Evolutionary conservation across 2,113 vertebrate species (phyloP).

Genomic region (Albula glossodonta): DNA sequence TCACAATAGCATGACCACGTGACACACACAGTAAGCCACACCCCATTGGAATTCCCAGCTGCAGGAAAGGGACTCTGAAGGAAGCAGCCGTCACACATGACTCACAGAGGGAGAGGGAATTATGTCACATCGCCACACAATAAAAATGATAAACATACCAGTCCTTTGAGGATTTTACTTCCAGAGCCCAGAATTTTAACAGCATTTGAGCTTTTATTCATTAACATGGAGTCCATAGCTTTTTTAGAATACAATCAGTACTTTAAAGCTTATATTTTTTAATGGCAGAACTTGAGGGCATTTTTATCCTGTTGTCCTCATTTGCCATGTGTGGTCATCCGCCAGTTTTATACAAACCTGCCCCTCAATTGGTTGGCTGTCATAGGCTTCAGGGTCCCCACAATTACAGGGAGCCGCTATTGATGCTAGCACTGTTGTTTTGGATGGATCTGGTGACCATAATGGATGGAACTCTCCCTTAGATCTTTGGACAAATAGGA

Average conservation of each 20-base stretch:
- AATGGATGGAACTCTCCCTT: neutral
- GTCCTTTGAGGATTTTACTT: neutral
- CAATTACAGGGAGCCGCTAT: neutral
- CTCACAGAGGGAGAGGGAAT: neutral
- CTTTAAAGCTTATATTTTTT: too few species aligned
- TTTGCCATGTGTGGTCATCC: too few species aligned
- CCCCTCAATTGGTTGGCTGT: neutral
- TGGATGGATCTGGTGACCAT: neutral
- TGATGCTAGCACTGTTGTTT: neutral
- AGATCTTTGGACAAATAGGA: neutral
- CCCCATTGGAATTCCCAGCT: constrained; percentile 36
- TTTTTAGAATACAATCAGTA: too few species aligned
- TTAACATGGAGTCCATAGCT: neutral
- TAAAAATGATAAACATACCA: neutral
- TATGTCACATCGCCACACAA: neutral
- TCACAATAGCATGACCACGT: constrained; percentile 64
- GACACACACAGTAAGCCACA: constrained; percentile 31
- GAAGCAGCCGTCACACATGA: constrained; percentile 39
- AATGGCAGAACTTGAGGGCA: too few species aligned
- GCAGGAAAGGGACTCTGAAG: constrained; percentile 49
- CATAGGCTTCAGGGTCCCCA: neutral
- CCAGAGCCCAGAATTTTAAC: neutral
- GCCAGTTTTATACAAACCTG: neutral
- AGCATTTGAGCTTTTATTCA: neutral
- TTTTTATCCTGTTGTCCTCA: too few species aligned